Evolutionary conservation across 2,113 vertebrate species (phyloP).

Genomic region (Rhegmatorhina hoffmannsi): DNA sequence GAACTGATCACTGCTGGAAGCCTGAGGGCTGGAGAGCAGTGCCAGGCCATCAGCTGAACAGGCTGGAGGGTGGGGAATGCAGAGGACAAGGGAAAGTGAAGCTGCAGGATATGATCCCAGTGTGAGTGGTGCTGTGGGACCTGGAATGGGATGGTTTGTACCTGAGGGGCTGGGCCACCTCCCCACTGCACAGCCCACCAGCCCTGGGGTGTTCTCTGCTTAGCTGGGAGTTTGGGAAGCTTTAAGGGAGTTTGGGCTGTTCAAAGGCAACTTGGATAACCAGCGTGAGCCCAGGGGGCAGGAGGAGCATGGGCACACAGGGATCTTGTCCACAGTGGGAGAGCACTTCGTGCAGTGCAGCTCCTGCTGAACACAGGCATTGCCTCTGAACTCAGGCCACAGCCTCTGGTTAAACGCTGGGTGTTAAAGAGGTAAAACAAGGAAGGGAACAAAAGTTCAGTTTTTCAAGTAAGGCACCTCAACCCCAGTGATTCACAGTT

Average conservation of each 20-base stretch:
- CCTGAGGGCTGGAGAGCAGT: not conserved
- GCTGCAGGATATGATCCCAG: not conserved
- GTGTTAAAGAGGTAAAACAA: not conserved
- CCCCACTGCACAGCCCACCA: fast-evolving
- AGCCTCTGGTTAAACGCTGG: not conserved
- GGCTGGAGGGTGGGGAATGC: not conserved
- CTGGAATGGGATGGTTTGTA: not conserved
- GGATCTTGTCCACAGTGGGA: not conserved
- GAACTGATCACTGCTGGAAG: not conserved
- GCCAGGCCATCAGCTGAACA: not conserved
- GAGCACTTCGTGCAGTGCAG: not conserved
- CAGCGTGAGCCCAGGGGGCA: not conserved
- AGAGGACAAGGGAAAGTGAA: not conserved
- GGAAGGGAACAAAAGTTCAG: not conserved
- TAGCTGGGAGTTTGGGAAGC: not conserved
- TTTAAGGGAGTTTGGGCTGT: not conserved
- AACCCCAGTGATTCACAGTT: not conserved
- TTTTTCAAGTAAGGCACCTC: not conserved
- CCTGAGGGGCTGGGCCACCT: not conserved
- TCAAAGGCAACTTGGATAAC: not conserved
- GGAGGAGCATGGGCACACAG: not conserved
- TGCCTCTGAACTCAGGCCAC: not conserved
- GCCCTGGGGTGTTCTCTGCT: not conserved
- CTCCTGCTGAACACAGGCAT: no score
- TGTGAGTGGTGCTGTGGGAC: no score